Evolutionary conservation across 2,113 vertebrate species (phyloP).

Genomic region (Ursus arctos): DNA sequence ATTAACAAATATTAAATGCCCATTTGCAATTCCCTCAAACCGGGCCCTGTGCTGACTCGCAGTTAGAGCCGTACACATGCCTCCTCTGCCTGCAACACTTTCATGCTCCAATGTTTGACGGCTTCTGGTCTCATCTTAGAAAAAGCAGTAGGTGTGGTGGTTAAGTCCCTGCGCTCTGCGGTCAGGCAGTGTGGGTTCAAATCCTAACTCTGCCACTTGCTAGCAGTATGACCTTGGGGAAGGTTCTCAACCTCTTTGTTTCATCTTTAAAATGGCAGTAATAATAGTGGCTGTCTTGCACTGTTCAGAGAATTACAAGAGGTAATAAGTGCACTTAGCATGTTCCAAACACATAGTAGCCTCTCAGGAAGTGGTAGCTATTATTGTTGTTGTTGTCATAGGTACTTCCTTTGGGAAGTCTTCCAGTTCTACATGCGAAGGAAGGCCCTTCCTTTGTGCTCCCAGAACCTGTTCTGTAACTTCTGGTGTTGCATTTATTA

Average conservation of each 20-base stretch:
- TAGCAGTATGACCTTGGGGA: not conserved
- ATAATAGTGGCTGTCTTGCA: not conserved
- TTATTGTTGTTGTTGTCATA: not conserved
- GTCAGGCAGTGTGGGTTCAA: not conserved
- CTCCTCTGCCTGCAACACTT: not conserved
- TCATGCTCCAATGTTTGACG: not conserved
- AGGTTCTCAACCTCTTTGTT: not conserved
- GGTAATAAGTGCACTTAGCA: not conserved
- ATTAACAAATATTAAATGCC: not conserved
- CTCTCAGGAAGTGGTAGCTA: not conserved
- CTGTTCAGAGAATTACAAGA: not conserved
- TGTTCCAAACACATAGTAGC: not conserved
- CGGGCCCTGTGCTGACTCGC: not conserved
- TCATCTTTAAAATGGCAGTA: slow-evolving; percentile 8
- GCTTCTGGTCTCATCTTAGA: not conserved
- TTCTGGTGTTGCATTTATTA: not conserved
- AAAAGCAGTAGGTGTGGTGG: not conserved
- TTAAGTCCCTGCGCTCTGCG: not conserved
- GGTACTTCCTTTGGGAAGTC: not conserved
- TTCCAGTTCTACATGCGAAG: not conserved
- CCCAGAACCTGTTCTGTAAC: not conserved
- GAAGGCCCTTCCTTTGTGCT: not conserved
- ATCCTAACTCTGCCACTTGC: not conserved
- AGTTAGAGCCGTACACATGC: not conserved
- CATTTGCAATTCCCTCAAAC: not conserved